Base-by-base conservation (phyloP, 2,113 vertebrate species). In the Condylura cristata region DNA sequence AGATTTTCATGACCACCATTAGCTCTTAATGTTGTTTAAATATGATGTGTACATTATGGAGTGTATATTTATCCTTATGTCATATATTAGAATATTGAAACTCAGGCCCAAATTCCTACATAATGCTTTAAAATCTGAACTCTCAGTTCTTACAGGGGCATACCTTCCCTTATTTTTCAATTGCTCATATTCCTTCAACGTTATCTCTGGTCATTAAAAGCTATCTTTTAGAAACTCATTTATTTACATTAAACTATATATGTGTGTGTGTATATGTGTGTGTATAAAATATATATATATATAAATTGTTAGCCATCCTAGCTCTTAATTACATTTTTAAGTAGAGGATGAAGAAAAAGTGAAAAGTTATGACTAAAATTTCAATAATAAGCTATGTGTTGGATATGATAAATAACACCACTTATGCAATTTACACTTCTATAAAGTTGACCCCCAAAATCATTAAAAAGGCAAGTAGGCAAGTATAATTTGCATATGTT, bases 381-480 rank as follows among this genome's bases (percentile, higher is more conserved):
- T 80, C 26, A 87, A 61, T 68, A 93, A 91, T 85, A 93, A 80
- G 18, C 8, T 68, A 88, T 63, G 32, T 34, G 30, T 68, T 81
- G 16, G 10, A 2, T 44, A 39, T 39, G 41, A 32, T 66, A 85
- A 46, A 28, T 91, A 91, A 10, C 3, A 81, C 8, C 39, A 37
- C 14, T 61, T 3, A 53, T 61, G 16, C 12, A 70, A 68, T 91
- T 80, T 85, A 44, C 58, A 14, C 58, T 81, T 51, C 74, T 3
- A 53, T 66, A 84, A 93, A 86, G 5, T 4, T 11, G 26, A 5
- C 4, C 8, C 6, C 95, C 30, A 84, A 89, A 84, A 95, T 83
- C 48, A 83, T 32, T 75, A 75, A 13, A 63, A 56, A 22, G 20
- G 53, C 53, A 56, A 56, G 53, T 63, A 22, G 20, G 53, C 53